Conservation (phyloP, 2,113 vertebrate genomes). For the Emydura subglobosa region DNA sequence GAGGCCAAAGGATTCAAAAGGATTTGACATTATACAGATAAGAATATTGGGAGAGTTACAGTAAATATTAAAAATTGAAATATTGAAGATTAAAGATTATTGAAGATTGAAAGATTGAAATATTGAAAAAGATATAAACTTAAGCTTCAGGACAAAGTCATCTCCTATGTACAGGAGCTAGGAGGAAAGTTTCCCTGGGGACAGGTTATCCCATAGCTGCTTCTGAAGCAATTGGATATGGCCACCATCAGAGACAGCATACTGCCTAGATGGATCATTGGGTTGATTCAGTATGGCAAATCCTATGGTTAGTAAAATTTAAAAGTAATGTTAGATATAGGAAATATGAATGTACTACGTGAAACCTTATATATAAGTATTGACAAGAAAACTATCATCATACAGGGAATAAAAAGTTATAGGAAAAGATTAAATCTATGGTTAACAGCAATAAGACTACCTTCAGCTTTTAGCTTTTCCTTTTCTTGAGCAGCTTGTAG, state of each 20-base stretch:
- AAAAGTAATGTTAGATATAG: rapidly evolving
- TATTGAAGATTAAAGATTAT: too few relatives aligned
- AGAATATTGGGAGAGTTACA: not conserved
- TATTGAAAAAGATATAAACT: not conserved
- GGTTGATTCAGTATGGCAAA: rapidly evolving
- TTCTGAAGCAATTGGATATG: not conserved
- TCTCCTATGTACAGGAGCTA: not conserved
- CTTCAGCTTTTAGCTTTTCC: conserved; percentile 95
- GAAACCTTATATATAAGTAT: not conserved
- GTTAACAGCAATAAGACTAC: conserved; percentile 66
- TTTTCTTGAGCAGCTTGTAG: conserved; percentile 91
- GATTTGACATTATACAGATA: not conserved
- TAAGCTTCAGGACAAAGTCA: not conserved
- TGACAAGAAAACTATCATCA: not conserved
- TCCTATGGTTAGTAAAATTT: not conserved
- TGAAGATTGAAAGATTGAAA: too few relatives aligned
- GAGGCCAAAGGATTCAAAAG: too few relatives aligned
- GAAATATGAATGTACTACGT: not conserved
- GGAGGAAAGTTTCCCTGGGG: rapidly evolving
- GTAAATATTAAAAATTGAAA: not conserved
- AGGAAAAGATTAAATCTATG: not conserved
- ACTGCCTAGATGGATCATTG: not conserved
- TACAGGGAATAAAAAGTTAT: not conserved
- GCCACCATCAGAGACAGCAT: not conserved
- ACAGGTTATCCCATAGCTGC: rapidly evolving